phyloP scores from a whole-genome alignment of 2,113 vertebrate species.

The Saiga tatarica region DNA sequence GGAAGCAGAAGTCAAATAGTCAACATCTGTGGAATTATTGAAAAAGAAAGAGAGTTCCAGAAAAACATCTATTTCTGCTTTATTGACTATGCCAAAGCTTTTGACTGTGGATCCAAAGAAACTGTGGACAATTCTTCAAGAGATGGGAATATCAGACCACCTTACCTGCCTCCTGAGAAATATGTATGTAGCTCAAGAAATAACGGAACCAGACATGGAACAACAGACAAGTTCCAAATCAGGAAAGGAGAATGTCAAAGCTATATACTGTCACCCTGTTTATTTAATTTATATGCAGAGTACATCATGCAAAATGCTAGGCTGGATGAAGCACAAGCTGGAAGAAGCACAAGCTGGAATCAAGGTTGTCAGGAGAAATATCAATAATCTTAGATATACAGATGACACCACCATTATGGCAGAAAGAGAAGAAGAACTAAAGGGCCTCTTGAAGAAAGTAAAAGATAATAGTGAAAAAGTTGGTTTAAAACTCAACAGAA shows the following conservation, averaged over 20 bases:
- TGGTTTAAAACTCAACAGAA: background rate
- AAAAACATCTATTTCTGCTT: background rate
- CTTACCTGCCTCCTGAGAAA: background rate
- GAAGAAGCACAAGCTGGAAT: background rate
- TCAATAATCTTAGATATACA: background rate
- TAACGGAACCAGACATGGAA: background rate
- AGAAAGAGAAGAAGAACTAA: background rate
- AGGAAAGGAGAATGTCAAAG: background rate
- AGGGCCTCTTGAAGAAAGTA: background rate
- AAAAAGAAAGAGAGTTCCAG: background rate
- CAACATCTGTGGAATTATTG: fast-evolving
- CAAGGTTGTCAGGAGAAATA: background rate
- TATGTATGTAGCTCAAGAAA: background rate
- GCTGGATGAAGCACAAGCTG: background rate
- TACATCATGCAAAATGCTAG: background rate
- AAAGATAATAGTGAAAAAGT: background rate
- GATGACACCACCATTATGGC: background rate
- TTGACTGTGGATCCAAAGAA: background rate
- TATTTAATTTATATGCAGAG: background rate
- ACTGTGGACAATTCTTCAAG: background rate
- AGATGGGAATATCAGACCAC: background rate
- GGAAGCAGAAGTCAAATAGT: background rate
- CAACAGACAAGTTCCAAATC: background rate
- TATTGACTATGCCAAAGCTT: background rate
- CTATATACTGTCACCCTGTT: background rate